phyloP scores from a whole-genome alignment of 2,888 invertebrate genomes.

The Agonopterix arenella region DNA sequence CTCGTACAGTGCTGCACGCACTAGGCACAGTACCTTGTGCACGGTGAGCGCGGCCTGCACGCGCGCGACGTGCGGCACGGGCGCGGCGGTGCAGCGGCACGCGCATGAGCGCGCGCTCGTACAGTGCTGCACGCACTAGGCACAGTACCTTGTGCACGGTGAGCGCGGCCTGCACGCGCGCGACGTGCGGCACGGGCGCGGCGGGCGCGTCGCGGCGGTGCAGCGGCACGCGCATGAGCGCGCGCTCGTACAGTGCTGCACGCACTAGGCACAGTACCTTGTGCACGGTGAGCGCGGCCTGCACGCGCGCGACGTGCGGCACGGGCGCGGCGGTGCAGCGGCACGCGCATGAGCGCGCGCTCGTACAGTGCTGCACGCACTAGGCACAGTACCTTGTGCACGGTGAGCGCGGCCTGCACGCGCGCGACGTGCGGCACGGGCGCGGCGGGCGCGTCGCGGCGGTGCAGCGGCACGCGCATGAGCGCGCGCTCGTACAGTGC shows the following conservation, averaged over 20 bases:
- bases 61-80: constrained; percentile 53
- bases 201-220: constrained; percentile 70
- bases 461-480: constrained; percentile 73
- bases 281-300: constrained; percentile 46
- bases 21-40: too few relatives aligned
- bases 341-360: constrained; percentile 78
- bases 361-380: constrained; percentile 79
- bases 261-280: constrained; percentile 24
- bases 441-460: constrained; percentile 67
- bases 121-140: constrained; percentile 76
- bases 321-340: constrained; percentile 64
- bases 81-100: constrained; percentile 73
- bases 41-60: constrained; percentile 59
- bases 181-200: constrained; percentile 66
- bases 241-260: constrained; percentile 80
- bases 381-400: constrained; percentile 55
- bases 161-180: constrained; percentile 70
- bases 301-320: constrained; percentile 61
- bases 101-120: constrained; percentile 78
- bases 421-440: constrained; percentile 68
- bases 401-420: constrained; percentile 77
- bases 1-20: constrained; percentile 79
- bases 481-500: constrained; percentile 79
- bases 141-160: constrained; percentile 71
- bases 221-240: constrained; percentile 77